Conservation (phyloP, 2,888 invertebrate species). For the Salticus scenicus region DNA sequence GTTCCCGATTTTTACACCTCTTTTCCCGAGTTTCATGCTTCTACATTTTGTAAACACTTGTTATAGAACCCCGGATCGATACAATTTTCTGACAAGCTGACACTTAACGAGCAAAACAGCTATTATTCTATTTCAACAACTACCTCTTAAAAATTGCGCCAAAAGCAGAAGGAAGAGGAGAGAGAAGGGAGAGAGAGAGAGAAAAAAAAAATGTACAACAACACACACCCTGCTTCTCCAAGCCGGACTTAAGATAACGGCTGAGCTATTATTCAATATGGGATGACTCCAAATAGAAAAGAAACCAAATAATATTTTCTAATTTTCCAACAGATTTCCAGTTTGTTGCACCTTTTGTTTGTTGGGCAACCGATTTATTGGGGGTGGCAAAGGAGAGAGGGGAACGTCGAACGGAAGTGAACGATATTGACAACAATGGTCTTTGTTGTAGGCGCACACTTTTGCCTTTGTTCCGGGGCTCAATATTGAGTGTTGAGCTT, state of each 20-base stretch:
- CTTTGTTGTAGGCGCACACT: constrained; percentile 47
- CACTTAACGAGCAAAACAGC: constrained; percentile 19
- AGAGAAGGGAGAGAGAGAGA: too few relatives aligned
- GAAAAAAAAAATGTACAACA: constrained; percentile 25
- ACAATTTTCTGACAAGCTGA: constrained; percentile 7
- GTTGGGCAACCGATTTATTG: constrained; percentile 60
- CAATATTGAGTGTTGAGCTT: constrained; percentile 68
- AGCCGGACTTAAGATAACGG: constrained; percentile 45
- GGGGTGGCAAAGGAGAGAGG: constrained; percentile 11
- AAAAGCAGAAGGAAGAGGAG: too few relatives aligned
- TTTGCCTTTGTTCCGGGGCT: constrained; percentile 48
- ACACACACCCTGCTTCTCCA: constrained; percentile 25
- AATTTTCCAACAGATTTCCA: constrained; percentile 69
- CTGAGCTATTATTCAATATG: constrained; percentile 60
- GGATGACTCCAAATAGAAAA: constrained; percentile 35
- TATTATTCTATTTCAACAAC: constrained; percentile 12
- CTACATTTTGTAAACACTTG: constrained; percentile 3
- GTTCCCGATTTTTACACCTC: background rate
- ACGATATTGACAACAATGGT: constrained; percentile 59
- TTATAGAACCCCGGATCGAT: background rate
- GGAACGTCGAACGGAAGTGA: constrained; percentile 40
- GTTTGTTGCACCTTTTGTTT: constrained; percentile 67
- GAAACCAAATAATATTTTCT: constrained; percentile 69
- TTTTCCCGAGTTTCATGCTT: background rate
- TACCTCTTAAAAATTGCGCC: constrained; percentile 13